Conservation (phyloP, 1,140 invertebrate species). For the Tetranychus urticae region DNA sequence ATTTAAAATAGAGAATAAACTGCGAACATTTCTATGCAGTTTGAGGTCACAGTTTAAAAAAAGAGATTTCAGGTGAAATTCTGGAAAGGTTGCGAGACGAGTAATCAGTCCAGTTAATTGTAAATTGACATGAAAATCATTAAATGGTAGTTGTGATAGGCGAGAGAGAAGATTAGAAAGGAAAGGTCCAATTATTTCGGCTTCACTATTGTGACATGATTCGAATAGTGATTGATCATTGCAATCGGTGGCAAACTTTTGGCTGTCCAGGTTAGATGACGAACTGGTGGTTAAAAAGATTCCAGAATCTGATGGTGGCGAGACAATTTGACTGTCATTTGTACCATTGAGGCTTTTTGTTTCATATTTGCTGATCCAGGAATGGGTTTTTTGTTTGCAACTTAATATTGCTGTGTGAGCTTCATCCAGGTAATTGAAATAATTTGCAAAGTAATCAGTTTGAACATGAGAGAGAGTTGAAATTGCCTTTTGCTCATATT, state of each 20-base stretch:
- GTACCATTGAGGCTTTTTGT: background rate
- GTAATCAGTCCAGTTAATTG: constrained; percentile 66
- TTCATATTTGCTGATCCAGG: background rate
- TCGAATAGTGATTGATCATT: too few species aligned
- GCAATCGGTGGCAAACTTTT: too few species aligned
- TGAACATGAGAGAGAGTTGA: too few species aligned
- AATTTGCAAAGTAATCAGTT: too few species aligned
- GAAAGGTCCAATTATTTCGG: constrained; percentile 39
- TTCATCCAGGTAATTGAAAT: background rate
- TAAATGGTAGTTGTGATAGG: constrained; percentile 56
- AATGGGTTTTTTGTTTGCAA: background rate
- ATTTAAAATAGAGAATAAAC: constrained; percentile 49
- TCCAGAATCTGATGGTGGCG: too few species aligned
- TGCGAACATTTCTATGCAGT: constrained; percentile 66
- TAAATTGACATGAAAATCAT: constrained; percentile 62
- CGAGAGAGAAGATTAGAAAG: constrained; percentile 52
- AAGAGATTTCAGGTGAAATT: constrained; percentile 61
- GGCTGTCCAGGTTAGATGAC: too few species aligned
- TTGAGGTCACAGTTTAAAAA: constrained; percentile 61
- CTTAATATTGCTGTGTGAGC: background rate
- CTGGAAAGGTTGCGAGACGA: constrained; percentile 58
- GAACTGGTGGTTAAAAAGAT: too few species aligned
- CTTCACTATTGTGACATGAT: background rate
- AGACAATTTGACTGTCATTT: too few species aligned
- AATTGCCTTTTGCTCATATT: too few species aligned